Conservation (phyloP, 1,140 invertebrate species). For the Anastrepha obliqua region DNA sequence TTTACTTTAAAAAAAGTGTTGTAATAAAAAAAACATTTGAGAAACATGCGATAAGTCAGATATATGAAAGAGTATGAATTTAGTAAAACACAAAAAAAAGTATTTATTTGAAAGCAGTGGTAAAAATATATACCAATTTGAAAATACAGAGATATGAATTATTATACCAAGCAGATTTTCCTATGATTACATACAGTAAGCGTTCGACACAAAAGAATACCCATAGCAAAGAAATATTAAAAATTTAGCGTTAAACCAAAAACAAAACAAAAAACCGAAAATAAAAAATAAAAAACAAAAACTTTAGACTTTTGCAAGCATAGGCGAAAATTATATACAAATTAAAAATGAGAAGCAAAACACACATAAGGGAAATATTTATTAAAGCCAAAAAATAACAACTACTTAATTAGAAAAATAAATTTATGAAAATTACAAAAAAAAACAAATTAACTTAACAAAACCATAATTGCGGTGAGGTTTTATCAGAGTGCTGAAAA, state of each 20-base stretch:
- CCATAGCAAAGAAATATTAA: constrained; percentile 19
- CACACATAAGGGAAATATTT: constrained; percentile 15
- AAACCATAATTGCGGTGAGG: no score
- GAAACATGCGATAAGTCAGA: no score
- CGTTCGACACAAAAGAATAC: not conserved
- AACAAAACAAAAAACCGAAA: not conserved
- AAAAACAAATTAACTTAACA: not conserved
- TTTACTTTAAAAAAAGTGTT: not conserved
- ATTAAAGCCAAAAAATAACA: constrained; percentile 19
- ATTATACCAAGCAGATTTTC: constrained; percentile 16
- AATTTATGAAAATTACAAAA: constrained; percentile 13
- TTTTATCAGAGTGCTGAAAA: no score
- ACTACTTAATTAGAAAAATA: constrained; percentile 35
- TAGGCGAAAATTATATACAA: constrained; percentile 44
- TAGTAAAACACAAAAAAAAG: not conserved
- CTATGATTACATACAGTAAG: constrained; percentile 27
- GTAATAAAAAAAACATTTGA: no score
- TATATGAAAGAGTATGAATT: not conserved
- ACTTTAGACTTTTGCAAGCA: constrained; percentile 37
- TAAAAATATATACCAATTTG: not conserved
- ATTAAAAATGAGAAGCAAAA: not conserved
- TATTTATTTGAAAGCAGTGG: not conserved
- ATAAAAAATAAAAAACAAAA: not conserved
- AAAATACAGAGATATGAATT: not conserved
- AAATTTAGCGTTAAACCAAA: constrained; percentile 34